These are phyloP conservation scores for Rhombomys opimus DNA, from an alignment of 2,113 vertebrate genomes.

Conservation along the genomic window DNA sequence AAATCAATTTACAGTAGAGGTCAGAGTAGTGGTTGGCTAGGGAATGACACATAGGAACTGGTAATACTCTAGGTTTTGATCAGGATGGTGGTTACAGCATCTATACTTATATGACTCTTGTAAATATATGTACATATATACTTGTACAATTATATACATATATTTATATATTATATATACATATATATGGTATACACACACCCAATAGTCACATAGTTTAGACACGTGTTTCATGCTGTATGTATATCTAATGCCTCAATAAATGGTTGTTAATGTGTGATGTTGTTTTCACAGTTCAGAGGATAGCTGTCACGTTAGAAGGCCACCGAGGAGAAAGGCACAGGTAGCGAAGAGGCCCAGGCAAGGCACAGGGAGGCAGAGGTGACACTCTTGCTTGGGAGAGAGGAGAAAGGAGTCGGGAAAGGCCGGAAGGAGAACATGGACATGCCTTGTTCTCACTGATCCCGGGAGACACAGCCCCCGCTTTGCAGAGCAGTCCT, in stretches of 20 bases:
- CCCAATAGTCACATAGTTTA: not conserved
- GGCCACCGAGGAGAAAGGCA: not conserved
- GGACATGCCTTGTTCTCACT: not conserved
- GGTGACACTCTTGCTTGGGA: not conserved
- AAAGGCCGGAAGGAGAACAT: not conserved
- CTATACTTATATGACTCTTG: too few relatives aligned
- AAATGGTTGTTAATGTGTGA: not conserved
- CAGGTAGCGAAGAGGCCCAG: not conserved
- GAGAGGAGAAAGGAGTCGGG: not conserved
- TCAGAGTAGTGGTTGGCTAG: not conserved
- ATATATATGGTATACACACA: not conserved
- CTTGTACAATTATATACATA: not conserved
- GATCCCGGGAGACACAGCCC: not conserved
- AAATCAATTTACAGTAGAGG: not conserved
- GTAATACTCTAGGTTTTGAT: conserved; percentile 30
- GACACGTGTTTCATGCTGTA: not conserved
- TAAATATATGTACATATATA: not conserved
- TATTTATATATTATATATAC: too few relatives aligned
- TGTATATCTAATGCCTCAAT: not conserved
- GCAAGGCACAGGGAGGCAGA: not conserved
- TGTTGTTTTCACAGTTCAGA: not conserved
- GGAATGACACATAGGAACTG: not conserved
- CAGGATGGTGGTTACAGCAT: not conserved
- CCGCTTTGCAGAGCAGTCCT: not conserved
- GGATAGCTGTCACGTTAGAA: not conserved